Evolutionary conservation across 2,888 invertebrate genomes (phyloP).

Genomic region (Sinohyriopsis cumingii): DNA sequence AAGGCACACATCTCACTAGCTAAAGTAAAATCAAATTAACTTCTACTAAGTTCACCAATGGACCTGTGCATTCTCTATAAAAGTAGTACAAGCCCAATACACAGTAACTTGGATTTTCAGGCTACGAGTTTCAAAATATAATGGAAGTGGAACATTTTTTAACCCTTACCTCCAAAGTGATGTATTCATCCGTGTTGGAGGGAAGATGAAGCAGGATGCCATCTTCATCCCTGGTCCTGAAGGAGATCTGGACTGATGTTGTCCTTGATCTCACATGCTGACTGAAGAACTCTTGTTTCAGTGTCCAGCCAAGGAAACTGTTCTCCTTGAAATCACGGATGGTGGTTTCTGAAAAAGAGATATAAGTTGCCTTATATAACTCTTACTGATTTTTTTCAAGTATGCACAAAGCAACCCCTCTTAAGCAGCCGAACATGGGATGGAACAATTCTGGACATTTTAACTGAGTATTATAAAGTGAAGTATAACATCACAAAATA

Average conservation of each 20-base stretch:
- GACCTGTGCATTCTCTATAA: too few species aligned
- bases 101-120: too few species aligned
- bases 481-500: too few species aligned
- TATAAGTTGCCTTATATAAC: neutral
- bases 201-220: constrained; percentile 92
- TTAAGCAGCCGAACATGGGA: too few species aligned
- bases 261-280: constrained; percentile 35
- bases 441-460: neutral
- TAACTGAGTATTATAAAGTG: too few species aligned
- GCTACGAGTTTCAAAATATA: too few species aligned
- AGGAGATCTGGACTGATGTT: constrained; percentile 83
- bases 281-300: constrained; percentile 74
- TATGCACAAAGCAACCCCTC: too few species aligned
- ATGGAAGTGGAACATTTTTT: too few species aligned
- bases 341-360: constrained; percentile 61
- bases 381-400: neutral
- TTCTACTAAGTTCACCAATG: too few species aligned
- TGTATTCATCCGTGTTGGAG: constrained; percentile 78
- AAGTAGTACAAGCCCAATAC: too few species aligned
- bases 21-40: too few species aligned
- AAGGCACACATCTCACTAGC: too few species aligned
- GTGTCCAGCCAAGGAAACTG: constrained; percentile 96
- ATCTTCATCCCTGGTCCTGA: constrained; percentile 92
- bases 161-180: constrained; percentile 82
- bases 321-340: constrained; percentile 87